Evolutionary conservation across 2,113 vertebrate species (phyloP).

Genomic region (Corythaixoides concolor): DNA sequence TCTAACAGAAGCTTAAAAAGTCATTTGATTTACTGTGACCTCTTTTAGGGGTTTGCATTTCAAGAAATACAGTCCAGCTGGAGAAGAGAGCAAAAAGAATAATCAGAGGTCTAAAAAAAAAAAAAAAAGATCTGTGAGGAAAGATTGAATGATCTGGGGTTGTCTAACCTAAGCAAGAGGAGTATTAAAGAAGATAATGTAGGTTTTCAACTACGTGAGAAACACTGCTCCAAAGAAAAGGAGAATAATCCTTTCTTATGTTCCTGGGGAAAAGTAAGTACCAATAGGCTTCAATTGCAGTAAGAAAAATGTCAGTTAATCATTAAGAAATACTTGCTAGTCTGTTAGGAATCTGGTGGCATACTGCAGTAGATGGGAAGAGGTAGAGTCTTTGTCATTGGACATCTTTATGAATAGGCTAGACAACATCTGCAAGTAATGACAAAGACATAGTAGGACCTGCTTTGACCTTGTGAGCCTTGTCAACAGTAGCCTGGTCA

Average conservation of each 20-base stretch:
- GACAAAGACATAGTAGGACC: not conserved
- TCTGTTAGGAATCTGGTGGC: not conserved
- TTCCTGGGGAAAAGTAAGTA: not conserved
- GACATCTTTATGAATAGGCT: not conserved
- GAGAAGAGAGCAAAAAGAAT: not conserved
- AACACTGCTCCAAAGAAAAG: not conserved
- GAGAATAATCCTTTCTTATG: not conserved
- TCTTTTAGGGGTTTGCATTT: not conserved
- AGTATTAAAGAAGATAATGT: not conserved
- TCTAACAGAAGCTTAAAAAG: constrained; percentile 32
- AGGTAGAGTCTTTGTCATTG: not conserved
- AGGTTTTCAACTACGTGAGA: not conserved
- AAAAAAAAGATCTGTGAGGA: not conserved
- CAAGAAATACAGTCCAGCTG: constrained; percentile 16
- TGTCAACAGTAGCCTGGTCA: not conserved
- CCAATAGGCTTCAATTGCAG: not conserved
- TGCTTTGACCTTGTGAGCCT: not conserved
- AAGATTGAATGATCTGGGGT: not conserved
- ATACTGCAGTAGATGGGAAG: not conserved
- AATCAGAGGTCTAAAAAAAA: not conserved
- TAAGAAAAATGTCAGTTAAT: not conserved
- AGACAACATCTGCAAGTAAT: not conserved
- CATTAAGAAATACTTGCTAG: not conserved
- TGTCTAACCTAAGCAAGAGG: not conserved
- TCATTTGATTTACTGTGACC: constrained; percentile 29